A percentile compares a stretch with the other conserved stretches of the same genome.
Evolutionary conservation across 2,113 vertebrate genomes (phyloP).

Genomic region (Tauraco erythrolophus): DNA sequence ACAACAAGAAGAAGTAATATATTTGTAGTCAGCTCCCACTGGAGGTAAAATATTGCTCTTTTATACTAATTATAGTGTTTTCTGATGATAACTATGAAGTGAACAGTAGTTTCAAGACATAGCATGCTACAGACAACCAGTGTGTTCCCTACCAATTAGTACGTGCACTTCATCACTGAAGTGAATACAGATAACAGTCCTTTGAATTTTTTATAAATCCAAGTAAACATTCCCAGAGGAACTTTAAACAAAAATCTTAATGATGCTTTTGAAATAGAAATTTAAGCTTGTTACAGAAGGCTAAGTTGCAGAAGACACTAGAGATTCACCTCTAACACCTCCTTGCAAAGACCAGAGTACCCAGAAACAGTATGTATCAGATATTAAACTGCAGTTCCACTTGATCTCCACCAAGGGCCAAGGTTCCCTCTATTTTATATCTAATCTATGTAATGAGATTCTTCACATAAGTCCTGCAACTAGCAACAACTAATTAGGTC

Average conservation of each 20-base stretch:
- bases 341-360: background rate
- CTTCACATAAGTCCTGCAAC: slow-evolving; percentile 35
- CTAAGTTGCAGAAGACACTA: background rate
- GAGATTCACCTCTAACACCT: background rate
- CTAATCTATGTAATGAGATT: slow-evolving; percentile 57
- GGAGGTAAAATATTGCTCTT: background rate
- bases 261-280: background rate
- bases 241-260: background rate
- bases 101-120: background rate
- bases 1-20: background rate
- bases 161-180: background rate
- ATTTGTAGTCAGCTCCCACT: background rate
- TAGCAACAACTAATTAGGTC: slow-evolving; percentile 60
- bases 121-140: background rate
- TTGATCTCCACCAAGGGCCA: background rate
- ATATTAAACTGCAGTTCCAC: background rate
- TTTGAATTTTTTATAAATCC: background rate
- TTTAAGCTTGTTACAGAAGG: background rate
- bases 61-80: background rate
- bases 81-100: background rate
- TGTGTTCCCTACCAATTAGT: background rate
- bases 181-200: background rate
- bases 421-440: background rate
- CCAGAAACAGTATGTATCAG: background rate
- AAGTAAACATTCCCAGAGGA: background rate